Evolutionary conservation across 2,797 vertebrate genomes (phyloP), one percentile per base, ranked within the genome.

Genomic region (Lutjanus argentimaculatus): DNA sequence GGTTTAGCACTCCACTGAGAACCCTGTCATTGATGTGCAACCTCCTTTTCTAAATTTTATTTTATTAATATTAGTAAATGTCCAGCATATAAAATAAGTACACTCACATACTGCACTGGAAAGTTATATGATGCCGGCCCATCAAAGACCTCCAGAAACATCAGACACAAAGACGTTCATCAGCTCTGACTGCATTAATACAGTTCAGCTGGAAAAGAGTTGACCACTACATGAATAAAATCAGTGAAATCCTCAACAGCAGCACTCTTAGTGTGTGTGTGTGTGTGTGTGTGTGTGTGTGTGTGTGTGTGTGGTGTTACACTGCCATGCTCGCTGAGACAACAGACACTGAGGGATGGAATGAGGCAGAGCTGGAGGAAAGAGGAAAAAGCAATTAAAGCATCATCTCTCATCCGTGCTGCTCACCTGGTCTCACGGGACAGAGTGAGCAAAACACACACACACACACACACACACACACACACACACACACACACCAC

Each of bases 371-470:
- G 55, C 48, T 56, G 51, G 6, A 63, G 66, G 22, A 64, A 82
- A 64, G 72, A 56, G 71, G 67, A 80, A 82, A 89, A 87, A 91
- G 80, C 84, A 85, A 80, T 87, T 84, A 85, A 89, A 85, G 76
- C 59, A 59, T 84, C 84, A 76, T 75, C 57, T 67, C 81, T 83
- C 61, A 71, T 80, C 66, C 77, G 82, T 45, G 17, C 73, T 61
- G 51, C 61, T 89, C 77, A 82, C 87, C 78, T 87, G 84, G 63
- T 89, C 82, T 58, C 84, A 49, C 2, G 80, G 67, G 88, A 79
- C 21, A 1, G 14, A 75, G 58, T 2, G 0, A 45, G 30, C 67
- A n/a, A n/a, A n/a, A 13, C 36, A 43, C 30, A n/a, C 48, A 72
- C 75, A 72, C 70, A 69, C 80, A 58, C 74, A 64, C 65, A 72